A percentile compares a stretch with the other conserved stretches of the same genome.
phyloP scores from a whole-genome alignment of 2,113 vertebrate species.

The Brachyistius frenatus region DNA sequence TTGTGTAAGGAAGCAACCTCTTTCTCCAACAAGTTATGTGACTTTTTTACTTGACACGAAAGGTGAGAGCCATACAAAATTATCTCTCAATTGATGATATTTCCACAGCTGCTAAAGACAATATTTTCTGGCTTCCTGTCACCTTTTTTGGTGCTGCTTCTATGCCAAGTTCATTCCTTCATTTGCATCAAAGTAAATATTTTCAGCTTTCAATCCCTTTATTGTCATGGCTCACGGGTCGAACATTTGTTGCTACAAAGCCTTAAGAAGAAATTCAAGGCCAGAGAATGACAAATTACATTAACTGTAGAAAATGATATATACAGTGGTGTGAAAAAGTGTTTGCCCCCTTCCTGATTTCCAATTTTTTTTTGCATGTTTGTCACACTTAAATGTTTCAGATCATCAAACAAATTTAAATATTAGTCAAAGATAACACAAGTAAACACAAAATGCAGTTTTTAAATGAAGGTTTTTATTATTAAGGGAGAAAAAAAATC shows the following conservation, averaged over 20 bases:
- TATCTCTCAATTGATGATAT: conserved; percentile 28
- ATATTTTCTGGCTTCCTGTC: conserved; percentile 21
- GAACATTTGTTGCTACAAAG: background rate
- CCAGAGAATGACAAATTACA: background rate
- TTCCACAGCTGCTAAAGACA: conserved; percentile 21
- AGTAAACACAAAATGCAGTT: too few species aligned
- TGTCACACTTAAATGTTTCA: too few species aligned
- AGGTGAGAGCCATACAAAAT: conserved; percentile 23
- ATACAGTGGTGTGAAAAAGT: too few species aligned
- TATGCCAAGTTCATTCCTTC: background rate
- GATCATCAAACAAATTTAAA: too few species aligned
- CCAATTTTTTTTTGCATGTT: too few species aligned
- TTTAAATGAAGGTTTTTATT: too few species aligned
- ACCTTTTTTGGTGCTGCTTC: background rate
- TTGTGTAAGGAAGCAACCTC: conserved; percentile 25
- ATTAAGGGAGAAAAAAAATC: too few species aligned
- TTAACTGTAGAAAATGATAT: too few species aligned
- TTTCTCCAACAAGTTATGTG: conserved; percentile 11
- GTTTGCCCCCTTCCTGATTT: too few species aligned
- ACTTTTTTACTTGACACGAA: conserved; percentile 13
- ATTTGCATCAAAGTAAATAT: conserved; percentile 2
- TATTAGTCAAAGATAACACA: too few species aligned
- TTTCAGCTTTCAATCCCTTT: background rate
- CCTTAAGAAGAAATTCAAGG: background rate
- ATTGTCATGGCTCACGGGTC: background rate